These are phyloP conservation scores for Pantala flavescens DNA, from an alignment of 1,140 invertebrate genomes.

Conservation along the genomic window DNA sequence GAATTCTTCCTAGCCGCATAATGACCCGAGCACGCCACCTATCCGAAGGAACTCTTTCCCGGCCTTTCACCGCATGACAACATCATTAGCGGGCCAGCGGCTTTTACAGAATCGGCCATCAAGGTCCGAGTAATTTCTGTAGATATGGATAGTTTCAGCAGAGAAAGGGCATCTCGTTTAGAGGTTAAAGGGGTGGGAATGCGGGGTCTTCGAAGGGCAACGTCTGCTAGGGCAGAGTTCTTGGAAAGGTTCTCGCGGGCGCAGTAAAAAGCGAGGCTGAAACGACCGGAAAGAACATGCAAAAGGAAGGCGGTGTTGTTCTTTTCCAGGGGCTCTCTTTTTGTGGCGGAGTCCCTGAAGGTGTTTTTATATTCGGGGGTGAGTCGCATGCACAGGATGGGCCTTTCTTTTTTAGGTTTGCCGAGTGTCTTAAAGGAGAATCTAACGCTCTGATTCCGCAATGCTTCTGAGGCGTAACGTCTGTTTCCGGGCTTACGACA, in stretches of 20 bases:
- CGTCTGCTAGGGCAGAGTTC: neutral
- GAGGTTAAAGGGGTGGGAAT: no score
- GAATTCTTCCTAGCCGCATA: neutral
- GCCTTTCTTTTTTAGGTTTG: no score
- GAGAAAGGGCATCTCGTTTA: neutral
- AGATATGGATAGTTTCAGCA: neutral
- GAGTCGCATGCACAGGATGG: no score
- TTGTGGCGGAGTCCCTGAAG: no score
- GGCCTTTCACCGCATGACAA: slow-evolving; percentile 3
- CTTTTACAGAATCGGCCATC: neutral
- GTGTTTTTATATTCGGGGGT: no score
- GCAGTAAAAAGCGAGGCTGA: neutral
- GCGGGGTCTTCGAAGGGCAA: neutral
- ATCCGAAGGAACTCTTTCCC: no score
- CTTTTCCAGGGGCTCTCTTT: no score
- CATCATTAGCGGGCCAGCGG: neutral
- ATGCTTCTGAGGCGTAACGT: no score
- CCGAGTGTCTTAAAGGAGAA: no score
- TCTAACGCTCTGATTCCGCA: no score
- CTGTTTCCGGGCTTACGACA: no score
- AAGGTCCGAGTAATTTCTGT: neutral
- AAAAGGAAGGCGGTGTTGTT: neutral
- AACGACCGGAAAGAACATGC: neutral
- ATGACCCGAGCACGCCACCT: neutral
- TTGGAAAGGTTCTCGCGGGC: neutral